phyloP scores from a whole-genome alignment of 1,140 invertebrate genomes.

The Aleiodes sp. region DNA sequence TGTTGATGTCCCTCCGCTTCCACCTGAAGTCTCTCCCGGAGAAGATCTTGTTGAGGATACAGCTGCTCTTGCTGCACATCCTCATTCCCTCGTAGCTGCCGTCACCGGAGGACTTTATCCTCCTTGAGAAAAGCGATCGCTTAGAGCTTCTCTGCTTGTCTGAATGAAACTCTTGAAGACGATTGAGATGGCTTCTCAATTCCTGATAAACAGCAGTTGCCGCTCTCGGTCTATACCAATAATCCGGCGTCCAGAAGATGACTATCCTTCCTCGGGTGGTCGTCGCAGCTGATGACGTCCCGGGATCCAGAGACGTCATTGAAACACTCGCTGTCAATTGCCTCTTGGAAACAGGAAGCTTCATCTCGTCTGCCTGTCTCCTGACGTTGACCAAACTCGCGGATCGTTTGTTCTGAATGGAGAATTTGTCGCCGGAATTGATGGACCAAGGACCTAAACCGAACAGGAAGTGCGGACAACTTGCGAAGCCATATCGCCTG shows the following conservation, averaged over 20 bases:
- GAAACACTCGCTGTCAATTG: slow-evolving; percentile 63
- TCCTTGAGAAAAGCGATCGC: slow-evolving; percentile 41
- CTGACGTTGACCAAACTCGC: slow-evolving; percentile 58
- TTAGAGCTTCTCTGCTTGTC: slow-evolving; percentile 32
- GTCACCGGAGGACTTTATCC: slow-evolving; percentile 21
- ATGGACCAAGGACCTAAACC: slow-evolving; percentile 66
- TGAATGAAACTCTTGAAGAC: slow-evolving; percentile 42
- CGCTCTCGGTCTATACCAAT: slow-evolving; percentile 66
- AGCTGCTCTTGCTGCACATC: slow-evolving; percentile 40
- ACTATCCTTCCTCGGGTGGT: slow-evolving; percentile 48
- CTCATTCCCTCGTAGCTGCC: slow-evolving; percentile 8
- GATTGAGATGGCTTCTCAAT: slow-evolving; percentile 55
- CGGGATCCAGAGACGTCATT: slow-evolving; percentile 47
- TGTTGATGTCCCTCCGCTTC: slow-evolving; percentile 19
- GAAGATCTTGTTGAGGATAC: slow-evolving; percentile 49
- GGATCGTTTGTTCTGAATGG: slow-evolving; percentile 57
- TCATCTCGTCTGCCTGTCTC: slow-evolving; percentile 51
- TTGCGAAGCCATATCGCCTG: slow-evolving; percentile 60
- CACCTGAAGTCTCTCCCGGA: slow-evolving; percentile 35
- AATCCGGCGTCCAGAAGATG: slow-evolving; percentile 70
- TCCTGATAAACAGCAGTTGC: slow-evolving; percentile 62
- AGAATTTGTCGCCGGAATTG: slow-evolving; percentile 59
- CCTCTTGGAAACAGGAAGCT: slow-evolving; percentile 58
- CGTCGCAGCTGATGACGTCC: slow-evolving; percentile 34
- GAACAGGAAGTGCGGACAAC: slow-evolving; percentile 61